A percentile compares a stretch with the other conserved stretches of the same genome.
phyloP scores from a whole-genome alignment of 2,113 vertebrate species.

The Orcinus orca region DNA sequence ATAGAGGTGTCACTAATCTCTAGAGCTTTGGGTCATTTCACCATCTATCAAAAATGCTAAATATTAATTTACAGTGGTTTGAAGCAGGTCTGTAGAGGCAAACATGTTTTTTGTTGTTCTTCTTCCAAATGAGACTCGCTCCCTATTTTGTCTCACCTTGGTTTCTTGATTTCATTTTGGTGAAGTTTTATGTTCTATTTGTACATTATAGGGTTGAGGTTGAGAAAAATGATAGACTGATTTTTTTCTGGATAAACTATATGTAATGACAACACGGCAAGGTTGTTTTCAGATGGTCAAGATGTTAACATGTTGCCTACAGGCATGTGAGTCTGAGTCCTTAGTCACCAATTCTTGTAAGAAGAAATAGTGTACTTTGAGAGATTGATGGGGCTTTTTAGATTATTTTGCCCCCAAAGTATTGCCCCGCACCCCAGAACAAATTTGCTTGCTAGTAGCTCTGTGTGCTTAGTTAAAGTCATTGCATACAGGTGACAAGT shows the following conservation, averaged over 20 bases:
- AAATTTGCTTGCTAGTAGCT: not conserved
- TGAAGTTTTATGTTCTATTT: not conserved
- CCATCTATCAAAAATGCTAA: constrained; percentile 6
- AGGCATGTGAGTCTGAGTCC: not conserved
- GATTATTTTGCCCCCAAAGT: not conserved
- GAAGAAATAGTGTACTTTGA: not conserved
- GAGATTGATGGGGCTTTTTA: not conserved
- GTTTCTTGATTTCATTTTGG: constrained; percentile 22
- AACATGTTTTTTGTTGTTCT: not conserved
- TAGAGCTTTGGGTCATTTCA: constrained; percentile 11
- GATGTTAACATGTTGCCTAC: not conserved
- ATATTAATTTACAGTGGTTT: constrained; percentile 37
- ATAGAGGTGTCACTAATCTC: constrained; percentile 21
- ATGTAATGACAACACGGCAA: not conserved
- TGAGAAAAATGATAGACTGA: not conserved
- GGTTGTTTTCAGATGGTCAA: constrained; percentile 14
- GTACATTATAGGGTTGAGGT: not conserved
- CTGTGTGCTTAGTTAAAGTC: constrained; percentile 63
- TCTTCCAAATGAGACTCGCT: constrained; percentile 11
- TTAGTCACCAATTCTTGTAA: constrained; percentile 36
- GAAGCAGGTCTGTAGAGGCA: not conserved
- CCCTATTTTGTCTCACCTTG: not conserved
- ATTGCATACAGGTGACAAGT: constrained; percentile 88
- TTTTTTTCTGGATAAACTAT: constrained; percentile 24
- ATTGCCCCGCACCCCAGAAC: rapidly evolving